Evolutionary conservation across 2,113 vertebrate species (phyloP).

Genomic region (Sprattus sprattus): DNA sequence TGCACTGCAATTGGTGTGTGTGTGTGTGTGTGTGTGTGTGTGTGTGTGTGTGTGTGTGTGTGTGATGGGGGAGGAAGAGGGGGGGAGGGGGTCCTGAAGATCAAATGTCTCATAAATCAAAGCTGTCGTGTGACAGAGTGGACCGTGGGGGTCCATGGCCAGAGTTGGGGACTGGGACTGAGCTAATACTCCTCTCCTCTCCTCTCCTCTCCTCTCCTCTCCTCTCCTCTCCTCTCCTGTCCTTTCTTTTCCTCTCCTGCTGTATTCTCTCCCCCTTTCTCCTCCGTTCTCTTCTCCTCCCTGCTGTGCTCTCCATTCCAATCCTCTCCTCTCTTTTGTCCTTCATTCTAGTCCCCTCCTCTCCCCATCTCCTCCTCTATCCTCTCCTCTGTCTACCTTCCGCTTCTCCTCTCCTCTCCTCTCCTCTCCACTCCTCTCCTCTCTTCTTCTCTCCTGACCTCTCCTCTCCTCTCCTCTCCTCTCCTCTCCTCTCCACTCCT

Average conservation of each 20-base stretch:
- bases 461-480: background rate
- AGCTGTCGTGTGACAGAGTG: slow-evolving; percentile 30
- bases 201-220: background rate
- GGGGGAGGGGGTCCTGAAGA: slow-evolving; percentile 39
- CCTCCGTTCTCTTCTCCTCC: background rate
- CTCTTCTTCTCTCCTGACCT: background rate
- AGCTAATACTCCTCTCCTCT: slow-evolving; percentile 27
- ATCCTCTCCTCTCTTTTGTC: background rate
- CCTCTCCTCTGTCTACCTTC: background rate
- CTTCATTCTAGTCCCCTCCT: too few relatives aligned
- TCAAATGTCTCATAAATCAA: slow-evolving; percentile 55
- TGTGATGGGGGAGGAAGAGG: background rate
- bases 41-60: background rate
- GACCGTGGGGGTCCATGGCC: slow-evolving; percentile 32
- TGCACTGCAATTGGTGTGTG: background rate
- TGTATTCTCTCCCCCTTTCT: background rate
- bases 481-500: background rate
- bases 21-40: background rate
- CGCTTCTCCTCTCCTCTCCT: background rate
- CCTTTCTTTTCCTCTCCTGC: background rate
- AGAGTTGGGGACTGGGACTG: slow-evolving; percentile 26
- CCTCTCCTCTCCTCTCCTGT: background rate
- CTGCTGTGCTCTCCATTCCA: background rate
- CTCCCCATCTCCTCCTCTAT: background rate
- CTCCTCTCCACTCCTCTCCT: background rate